phyloP scores from a whole-genome alignment of 2,113 vertebrate species.

The Paraplagusia blochii region DNA sequence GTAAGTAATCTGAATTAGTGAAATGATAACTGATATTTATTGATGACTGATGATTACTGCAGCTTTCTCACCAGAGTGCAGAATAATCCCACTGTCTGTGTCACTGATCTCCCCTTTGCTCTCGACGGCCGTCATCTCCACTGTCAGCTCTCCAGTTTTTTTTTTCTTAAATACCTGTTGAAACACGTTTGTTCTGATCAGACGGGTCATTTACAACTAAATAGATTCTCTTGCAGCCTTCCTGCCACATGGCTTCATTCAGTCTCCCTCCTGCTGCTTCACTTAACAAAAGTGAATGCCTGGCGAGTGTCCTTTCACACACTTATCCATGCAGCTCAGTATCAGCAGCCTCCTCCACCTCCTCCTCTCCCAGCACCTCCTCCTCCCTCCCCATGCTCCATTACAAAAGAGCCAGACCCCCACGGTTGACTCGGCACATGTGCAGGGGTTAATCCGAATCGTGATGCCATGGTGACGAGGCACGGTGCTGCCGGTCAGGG shows the following conservation, averaged over 20 bases:
- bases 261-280: slow-evolving; percentile 39
- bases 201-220: not conserved
- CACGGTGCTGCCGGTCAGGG: slow-evolving; percentile 42
- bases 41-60: not conserved
- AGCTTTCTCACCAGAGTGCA: slow-evolving; percentile 82
- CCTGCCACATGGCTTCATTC: slow-evolving; percentile 36
- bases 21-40: too few relatives aligned
- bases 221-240: slow-evolving; percentile 12
- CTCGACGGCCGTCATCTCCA: slow-evolving; percentile 71
- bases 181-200: slow-evolving; percentile 13
- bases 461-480: slow-evolving; percentile 71
- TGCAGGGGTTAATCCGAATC: slow-evolving; percentile 70
- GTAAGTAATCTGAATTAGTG: too few relatives aligned
- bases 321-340: slow-evolving; percentile 50
- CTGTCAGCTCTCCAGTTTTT: slow-evolving; percentile 14
- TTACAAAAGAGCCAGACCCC: slow-evolving; percentile 72
- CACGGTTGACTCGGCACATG: slow-evolving; percentile 75
- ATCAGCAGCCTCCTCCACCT: slow-evolving; percentile 30
- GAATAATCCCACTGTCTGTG: slow-evolving; percentile 85
- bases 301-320: slow-evolving; percentile 66
- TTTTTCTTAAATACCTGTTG: slow-evolving; percentile 42
- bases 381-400: slow-evolving; percentile 14
- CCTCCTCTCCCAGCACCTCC: slow-evolving; percentile 26
- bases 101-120: slow-evolving; percentile 87
- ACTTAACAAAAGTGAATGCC: slow-evolving; percentile 61